These are phyloP conservation scores for Bagarius yarrelli DNA, from an alignment of 2,113 vertebrate species.

Conservation along the genomic window DNA sequence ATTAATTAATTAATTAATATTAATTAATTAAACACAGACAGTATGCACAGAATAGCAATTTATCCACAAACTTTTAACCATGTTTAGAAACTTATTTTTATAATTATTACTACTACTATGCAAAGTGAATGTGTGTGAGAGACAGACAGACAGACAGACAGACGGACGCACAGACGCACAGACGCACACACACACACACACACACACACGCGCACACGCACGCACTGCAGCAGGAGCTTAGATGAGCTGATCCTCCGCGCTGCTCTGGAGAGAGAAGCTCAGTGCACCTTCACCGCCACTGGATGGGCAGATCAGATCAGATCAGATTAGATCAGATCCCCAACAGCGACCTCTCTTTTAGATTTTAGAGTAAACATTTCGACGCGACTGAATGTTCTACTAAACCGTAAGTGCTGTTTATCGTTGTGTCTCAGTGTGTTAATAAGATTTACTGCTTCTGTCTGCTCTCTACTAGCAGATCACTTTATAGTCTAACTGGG, in stretches of 20 bases:
- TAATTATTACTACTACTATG: too few relatives aligned
- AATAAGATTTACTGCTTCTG: background rate
- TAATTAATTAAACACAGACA: too few relatives aligned
- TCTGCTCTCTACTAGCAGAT: background rate
- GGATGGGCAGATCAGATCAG: slow-evolving; percentile 1
- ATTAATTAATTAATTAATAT: too few relatives aligned
- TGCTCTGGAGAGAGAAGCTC: background rate
- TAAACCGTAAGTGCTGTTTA: slow-evolving; percentile 42
- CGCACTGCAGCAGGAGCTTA: background rate
- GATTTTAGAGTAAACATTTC: background rate
- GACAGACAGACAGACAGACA: background rate
- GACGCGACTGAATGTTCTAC: slow-evolving; percentile 33
- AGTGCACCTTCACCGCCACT: slow-evolving; percentile 21
- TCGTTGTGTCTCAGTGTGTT: background rate
- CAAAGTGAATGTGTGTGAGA: too few relatives aligned
- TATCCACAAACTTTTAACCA: too few relatives aligned
- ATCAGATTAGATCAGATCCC: background rate
- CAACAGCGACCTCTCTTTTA: background rate
- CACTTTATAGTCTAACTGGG: slow-evolving; percentile 23
- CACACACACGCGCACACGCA: slow-evolving; percentile 1
- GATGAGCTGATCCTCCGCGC: background rate
- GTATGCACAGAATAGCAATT: too few relatives aligned
- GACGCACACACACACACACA: slow-evolving; percentile 2
- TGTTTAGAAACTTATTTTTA: too few relatives aligned
- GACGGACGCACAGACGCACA: background rate